These are phyloP conservation scores for Serrognathus titanus DNA, from an alignment of 2,888 invertebrate genomes.

Conservation along the genomic window DNA sequence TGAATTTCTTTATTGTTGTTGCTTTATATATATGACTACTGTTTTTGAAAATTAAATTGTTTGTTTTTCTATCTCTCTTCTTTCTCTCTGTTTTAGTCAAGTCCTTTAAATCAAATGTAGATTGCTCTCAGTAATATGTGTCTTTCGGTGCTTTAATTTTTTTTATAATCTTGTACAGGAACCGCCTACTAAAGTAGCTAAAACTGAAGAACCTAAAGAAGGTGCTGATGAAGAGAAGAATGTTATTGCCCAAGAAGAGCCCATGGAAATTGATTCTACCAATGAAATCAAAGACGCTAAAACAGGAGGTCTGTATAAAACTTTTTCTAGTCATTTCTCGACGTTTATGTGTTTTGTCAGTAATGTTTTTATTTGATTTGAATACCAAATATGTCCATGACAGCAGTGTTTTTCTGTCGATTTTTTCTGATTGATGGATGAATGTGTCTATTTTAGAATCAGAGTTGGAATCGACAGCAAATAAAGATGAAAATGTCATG, in stretches of 20 bases:
- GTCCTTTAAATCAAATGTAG: not conserved
- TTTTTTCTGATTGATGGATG: not conserved
- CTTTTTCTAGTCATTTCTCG: too few species aligned
- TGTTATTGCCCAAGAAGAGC: constrained; percentile 18
- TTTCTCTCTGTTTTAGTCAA: constrained; percentile 14
- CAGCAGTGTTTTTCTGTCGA: not conserved
- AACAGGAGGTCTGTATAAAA: not conserved
- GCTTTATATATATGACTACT: constrained; percentile 1
- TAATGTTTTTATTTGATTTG: too few species aligned
- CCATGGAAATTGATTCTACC: constrained; percentile 27
- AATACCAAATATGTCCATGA: too few species aligned
- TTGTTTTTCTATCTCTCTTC: constrained; percentile 7
- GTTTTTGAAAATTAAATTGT: constrained; percentile 6
- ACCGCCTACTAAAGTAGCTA: constrained; percentile 56
- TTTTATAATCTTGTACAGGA: constrained; percentile 29
- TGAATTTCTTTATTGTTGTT: constrained; percentile 5
- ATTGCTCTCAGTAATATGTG: not conserved
- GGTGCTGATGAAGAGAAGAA: constrained; percentile 25
- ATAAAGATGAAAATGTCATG: constrained; percentile 24
- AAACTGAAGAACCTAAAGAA: constrained; percentile 44
- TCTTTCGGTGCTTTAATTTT: not conserved
- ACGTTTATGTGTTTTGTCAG: too few species aligned
- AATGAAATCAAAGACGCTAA: not conserved
- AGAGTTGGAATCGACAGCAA: not conserved
- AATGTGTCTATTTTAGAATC: not conserved